Base-by-base conservation (phyloP, 2,113 vertebrate genomes). In the Anarrhichthys ocellatus region DNA sequence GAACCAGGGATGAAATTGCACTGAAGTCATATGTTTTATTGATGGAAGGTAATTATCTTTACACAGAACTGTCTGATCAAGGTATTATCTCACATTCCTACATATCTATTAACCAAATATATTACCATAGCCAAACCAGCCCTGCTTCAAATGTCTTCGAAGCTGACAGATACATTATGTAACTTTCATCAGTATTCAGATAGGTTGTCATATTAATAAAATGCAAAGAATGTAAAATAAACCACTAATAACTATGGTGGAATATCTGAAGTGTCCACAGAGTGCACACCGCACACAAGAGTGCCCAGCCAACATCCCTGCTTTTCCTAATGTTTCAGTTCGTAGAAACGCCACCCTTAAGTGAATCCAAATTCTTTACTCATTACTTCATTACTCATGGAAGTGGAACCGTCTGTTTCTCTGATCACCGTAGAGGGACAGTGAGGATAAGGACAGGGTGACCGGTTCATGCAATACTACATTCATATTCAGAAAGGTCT, bases 161-260 rank as follows among this genome's bases (percentile, higher is more conserved):
- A 85, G 18, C 66, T 65, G 52, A 54, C 15, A 34, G 75, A 71
- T 59, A 46, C 81, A 65, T 78, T 73, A 24, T 72, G 27, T 46
- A 84, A 86, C 70, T 78, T 70, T 81, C 73, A 77, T 77, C 52
- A 78, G 64, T 71, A 80, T 82, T 89, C 78, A 78, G 66, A 72
- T 78, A 85, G 38, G 11, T 63, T 66, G 76, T 83, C 71, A 89
- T 87, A 77, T 85, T 79, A 44, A 22, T 89, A 81, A 89, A 88
- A 86, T 90, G 68, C 66, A 83, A 78, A 71, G 64, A 90, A 92
- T 83, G 80, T 62, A 76, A 87, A 71, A 81, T 71, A 68, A 91
- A 87, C 92, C 92, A 90, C 89, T 90, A 91, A 91, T 88, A 81
- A 89, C 73, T 74, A 79, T 74, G 66, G 38, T 76, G 38, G 80